Conservation (phyloP, 2,113 vertebrate genomes). For the Symphodus melops region DNA sequence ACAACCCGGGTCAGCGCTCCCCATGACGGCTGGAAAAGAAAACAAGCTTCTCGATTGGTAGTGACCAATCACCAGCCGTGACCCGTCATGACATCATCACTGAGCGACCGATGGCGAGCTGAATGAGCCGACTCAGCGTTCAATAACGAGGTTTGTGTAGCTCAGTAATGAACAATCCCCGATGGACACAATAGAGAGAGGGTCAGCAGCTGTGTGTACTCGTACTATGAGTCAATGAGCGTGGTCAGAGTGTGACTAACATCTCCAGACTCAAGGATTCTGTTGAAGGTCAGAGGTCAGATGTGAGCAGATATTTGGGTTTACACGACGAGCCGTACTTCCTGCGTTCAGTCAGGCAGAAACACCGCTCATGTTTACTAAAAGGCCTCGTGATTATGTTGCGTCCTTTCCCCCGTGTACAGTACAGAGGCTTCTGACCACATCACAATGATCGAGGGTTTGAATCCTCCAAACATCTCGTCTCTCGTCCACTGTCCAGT, state of each 20-base stretch:
- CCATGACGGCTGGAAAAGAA: neutral
- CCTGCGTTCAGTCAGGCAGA: too few species aligned
- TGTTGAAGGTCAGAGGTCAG: too few species aligned
- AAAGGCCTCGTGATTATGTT: too few species aligned
- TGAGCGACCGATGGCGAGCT: slow-evolving; percentile 1
- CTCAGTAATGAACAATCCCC: neutral
- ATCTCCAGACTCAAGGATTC: too few species aligned
- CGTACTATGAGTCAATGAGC: neutral
- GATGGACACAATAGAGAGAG: slow-evolving; percentile 13
- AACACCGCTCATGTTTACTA: too few species aligned
- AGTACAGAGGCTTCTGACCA: too few species aligned
- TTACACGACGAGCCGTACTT: too few species aligned
- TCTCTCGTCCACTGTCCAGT: too few species aligned
- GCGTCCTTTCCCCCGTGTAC: too few species aligned
- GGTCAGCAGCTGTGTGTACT: slow-evolving; percentile 1
- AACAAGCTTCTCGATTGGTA: neutral
- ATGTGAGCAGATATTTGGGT: too few species aligned
- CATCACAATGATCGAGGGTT: too few species aligned
- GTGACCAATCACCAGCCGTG: neutral
- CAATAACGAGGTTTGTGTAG: slow-evolving; percentile 24
- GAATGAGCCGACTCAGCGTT: slow-evolving; percentile 9
- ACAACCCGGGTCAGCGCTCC: neutral
- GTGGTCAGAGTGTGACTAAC: neutral
- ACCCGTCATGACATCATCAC: slow-evolving; percentile 31
- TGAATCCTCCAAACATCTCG: too few species aligned